Conservation (phyloP, 2,797 vertebrate genomes). For the Oceanodroma leucorhoa region DNA sequence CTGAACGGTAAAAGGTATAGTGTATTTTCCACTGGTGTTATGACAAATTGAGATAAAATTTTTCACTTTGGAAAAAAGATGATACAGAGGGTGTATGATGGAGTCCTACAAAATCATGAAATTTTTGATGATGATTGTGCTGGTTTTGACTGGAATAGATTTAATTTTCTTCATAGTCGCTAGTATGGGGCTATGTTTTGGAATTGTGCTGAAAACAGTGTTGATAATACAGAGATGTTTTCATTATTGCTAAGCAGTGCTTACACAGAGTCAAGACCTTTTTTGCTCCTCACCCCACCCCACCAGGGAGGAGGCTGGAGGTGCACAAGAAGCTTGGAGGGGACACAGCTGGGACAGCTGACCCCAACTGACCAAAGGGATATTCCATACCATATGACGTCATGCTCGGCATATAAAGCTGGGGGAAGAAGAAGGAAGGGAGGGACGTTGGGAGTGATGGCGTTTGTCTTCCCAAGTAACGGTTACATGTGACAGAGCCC, state of each 20-base stretch:
- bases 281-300: background rate
- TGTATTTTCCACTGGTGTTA: background rate
- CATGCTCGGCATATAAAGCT: background rate
- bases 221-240: background rate
- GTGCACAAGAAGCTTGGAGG: background rate
- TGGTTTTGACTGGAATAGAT: background rate
- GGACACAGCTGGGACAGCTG: fast-evolving
- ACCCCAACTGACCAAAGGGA: background rate
- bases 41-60: background rate
- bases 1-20: fast-evolving
- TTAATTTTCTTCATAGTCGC: background rate
- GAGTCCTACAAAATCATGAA: background rate
- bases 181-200: background rate
- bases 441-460: fast-evolving
- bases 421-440: background rate
- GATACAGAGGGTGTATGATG: fast-evolving
- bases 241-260: background rate
- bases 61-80: background rate
- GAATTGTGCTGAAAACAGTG: background rate
- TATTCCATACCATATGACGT: background rate
- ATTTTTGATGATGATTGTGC: background rate
- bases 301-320: background rate
- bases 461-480: background rate
- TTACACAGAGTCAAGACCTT: background rate
- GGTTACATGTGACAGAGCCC: fast-evolving